These are phyloP conservation scores for Lathronympha strigana DNA, from an alignment of 2,888 invertebrate species.

Conservation along the genomic window DNA sequence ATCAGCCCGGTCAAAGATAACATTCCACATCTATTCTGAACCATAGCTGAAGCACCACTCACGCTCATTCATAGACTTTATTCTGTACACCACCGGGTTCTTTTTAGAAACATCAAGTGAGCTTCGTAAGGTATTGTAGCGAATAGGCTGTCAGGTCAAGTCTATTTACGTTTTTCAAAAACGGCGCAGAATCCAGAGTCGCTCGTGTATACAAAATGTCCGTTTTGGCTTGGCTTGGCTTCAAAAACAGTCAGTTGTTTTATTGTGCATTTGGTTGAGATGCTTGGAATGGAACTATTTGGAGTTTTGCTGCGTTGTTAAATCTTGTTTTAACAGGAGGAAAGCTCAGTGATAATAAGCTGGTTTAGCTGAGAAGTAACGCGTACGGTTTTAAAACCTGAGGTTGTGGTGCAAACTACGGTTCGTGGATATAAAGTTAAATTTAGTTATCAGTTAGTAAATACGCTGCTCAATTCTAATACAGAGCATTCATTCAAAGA, in stretches of 20 bases:
- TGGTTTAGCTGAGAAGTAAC: no score
- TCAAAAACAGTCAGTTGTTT: conserved; percentile 11
- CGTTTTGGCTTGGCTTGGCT: conserved; percentile 15
- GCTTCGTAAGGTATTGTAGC: not conserved
- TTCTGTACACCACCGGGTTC: not conserved
- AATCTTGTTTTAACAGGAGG: no score
- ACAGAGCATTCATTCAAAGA: no score
- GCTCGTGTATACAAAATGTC: conserved; percentile 15
- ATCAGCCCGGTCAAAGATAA: conserved; percentile 36
- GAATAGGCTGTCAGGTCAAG: conserved; percentile 19
- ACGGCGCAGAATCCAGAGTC: conserved; percentile 11
- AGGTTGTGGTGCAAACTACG: no score
- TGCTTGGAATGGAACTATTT: not conserved
- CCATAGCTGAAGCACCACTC: no score
- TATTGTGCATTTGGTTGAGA: not conserved
- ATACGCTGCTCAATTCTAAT: no score
- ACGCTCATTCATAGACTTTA: not conserved
- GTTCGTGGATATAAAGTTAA: no score
- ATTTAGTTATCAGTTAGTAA: no score
- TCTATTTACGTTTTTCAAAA: conserved; percentile 25
- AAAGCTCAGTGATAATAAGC: no score
- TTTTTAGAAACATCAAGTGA: not conserved
- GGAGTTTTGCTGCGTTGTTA: not conserved
- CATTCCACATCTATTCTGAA: conserved; percentile 4
- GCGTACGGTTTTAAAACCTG: no score